phyloP scores from a whole-genome alignment of 2,888 invertebrate genomes.

The Eristalis intricaria region DNA sequence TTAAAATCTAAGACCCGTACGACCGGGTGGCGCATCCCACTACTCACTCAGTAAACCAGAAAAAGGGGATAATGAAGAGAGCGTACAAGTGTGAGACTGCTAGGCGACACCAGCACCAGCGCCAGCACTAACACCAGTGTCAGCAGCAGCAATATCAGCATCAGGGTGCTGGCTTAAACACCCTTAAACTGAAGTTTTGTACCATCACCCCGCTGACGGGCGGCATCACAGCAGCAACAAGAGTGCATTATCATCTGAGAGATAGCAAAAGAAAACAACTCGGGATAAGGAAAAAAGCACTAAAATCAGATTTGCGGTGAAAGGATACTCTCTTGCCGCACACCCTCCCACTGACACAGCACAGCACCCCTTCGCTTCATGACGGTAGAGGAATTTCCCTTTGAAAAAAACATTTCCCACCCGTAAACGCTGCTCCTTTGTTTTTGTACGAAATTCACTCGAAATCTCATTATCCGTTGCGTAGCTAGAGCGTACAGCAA shows the following conservation, averaged over 20 bases:
- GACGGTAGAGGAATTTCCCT: conserved; percentile 56
- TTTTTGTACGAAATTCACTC: conserved; percentile 68
- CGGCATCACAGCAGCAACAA: conserved; percentile 53
- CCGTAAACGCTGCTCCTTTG: conserved; percentile 54
- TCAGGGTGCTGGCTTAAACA: conserved; percentile 56
- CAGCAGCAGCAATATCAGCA: background rate
- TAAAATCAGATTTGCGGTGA: conserved; percentile 70
- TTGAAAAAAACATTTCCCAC: conserved; percentile 66
- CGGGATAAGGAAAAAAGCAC: conserved; percentile 47
- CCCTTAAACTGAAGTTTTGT: conserved; percentile 63
- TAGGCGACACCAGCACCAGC: conserved; percentile 9
- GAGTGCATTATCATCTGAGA: conserved; percentile 60
- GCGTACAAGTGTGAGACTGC: conserved; percentile 49
- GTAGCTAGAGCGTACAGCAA: conserved; percentile 40
- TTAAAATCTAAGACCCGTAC: conserved; percentile 57
- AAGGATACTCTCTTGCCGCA: conserved; percentile 52
- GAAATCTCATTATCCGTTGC: conserved; percentile 71
- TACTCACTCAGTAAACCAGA: conserved; percentile 5
- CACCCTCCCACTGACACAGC: background rate
- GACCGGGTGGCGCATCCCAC: conserved; percentile 5
- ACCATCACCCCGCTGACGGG: conserved; percentile 1
- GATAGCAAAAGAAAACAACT: conserved; percentile 37
- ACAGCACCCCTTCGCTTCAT: conserved; percentile 5
- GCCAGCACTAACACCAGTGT: background rate
- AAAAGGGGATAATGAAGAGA: conserved; percentile 65